Evolutionary conservation across 2,888 invertebrate species (phyloP).

Genomic region (Lycia hirtaria): DNA sequence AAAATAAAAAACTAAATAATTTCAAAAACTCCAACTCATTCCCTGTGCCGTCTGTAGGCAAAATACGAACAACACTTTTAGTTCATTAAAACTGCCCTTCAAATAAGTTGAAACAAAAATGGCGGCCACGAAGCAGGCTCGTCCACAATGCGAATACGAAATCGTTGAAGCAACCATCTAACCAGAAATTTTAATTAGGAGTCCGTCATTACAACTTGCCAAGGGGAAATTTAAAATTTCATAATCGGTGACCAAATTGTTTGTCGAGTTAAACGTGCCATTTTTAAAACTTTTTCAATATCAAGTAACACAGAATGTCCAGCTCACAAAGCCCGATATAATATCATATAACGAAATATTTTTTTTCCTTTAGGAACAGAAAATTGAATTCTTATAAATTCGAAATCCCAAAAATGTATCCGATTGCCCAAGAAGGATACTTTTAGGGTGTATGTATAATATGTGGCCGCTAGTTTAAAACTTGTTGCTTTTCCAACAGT

Average conservation of each 20-base stretch:
- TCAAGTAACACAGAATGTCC: background rate
- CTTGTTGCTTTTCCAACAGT: too few species aligned
- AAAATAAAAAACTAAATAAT: too few species aligned
- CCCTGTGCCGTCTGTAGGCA: background rate
- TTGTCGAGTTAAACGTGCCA: background rate
- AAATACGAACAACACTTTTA: background rate
- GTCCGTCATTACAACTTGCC: constrained; percentile 8
- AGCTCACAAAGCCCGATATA: background rate
- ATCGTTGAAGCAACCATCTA: background rate
- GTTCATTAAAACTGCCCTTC: constrained; percentile 4
- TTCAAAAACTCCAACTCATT: too few species aligned
- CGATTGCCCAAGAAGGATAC: too few species aligned
- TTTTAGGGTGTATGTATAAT: too few species aligned
- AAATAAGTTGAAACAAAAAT: constrained; percentile 13
- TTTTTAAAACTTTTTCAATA: constrained; percentile 15
- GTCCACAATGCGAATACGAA: background rate
- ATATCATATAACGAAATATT: background rate
- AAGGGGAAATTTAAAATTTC: background rate
- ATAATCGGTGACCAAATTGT: constrained; percentile 3
- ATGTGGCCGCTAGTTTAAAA: too few species aligned
- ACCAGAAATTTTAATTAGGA: constrained; percentile 14
- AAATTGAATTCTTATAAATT: too few species aligned
- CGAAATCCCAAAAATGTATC: too few species aligned
- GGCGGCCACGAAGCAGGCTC: background rate
- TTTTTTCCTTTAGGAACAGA: too few species aligned